phyloP scores from a whole-genome alignment of 2,113 vertebrate genomes.

The Gallinago undulata region DNA sequence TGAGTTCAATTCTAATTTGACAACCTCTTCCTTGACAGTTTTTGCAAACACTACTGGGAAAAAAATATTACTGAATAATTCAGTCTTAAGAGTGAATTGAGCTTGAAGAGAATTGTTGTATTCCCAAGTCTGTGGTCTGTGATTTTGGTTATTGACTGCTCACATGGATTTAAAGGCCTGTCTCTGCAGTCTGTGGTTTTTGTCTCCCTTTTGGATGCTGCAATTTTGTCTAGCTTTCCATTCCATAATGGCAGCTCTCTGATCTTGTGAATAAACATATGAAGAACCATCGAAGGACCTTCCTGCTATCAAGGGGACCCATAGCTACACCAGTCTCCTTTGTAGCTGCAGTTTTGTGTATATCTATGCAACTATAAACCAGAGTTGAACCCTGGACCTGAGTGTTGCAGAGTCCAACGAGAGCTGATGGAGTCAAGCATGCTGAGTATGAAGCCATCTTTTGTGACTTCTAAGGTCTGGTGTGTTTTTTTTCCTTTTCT shows the following conservation, averaged over 20 bases:
- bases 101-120: neutral
- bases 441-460: neutral
- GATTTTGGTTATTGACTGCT: conserved; percentile 15
- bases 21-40: conserved; percentile 4
- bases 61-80: neutral
- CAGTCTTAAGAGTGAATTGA: neutral
- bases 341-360: neutral
- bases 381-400: neutral
- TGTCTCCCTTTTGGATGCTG: neutral
- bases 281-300: neutral
- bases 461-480: neutral
- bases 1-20: neutral
- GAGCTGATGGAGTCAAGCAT: neutral
- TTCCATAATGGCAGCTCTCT: neutral
- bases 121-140: conserved; percentile 1
- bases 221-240: neutral
- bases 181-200: neutral
- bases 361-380: neutral
- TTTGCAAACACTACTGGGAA: neutral
- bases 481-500: neutral
- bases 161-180: neutral
- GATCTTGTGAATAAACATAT: neutral
- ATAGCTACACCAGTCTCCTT: neutral
- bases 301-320: neutral
- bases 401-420: neutral